Evolutionary conservation across 2,888 invertebrate species (phyloP).

Genomic region (Drosophila atripex): DNA sequence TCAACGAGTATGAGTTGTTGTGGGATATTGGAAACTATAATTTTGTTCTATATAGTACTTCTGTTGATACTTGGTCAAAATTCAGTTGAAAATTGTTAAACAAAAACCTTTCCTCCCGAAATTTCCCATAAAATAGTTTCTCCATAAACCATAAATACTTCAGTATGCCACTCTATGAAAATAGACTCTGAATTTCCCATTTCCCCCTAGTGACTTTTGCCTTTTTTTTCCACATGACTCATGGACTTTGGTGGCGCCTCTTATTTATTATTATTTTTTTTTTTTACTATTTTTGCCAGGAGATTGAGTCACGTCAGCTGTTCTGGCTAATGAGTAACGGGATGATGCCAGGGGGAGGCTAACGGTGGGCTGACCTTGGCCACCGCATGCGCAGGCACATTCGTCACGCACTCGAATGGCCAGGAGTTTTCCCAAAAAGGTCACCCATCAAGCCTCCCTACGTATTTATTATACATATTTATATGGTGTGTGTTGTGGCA

Average conservation of each 20-base stretch:
- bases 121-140: too few relatives aligned
- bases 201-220: background rate
- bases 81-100: too few relatives aligned
- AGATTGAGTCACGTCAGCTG: slow-evolving; percentile 44
- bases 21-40: too few relatives aligned
- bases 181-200: background rate
- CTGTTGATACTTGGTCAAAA: too few relatives aligned
- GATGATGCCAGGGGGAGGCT: too few relatives aligned
- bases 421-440: slow-evolving; percentile 35
- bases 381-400: slow-evolving; percentile 70
- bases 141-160: too few relatives aligned
- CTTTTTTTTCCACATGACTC: slow-evolving; percentile 10
- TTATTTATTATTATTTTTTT: background rate
- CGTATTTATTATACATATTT: too few relatives aligned
- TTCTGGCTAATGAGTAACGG: slow-evolving; percentile 16
- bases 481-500: slow-evolving; percentile 14
- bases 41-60: too few relatives aligned
- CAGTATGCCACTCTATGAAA: too few relatives aligned
- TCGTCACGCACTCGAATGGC: slow-evolving; percentile 31
- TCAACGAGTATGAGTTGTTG: too few relatives aligned
- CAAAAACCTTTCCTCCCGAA: too few relatives aligned
- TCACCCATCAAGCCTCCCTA: slow-evolving; percentile 17
- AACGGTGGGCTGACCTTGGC: slow-evolving; percentile 60
- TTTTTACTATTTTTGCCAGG: slow-evolving; percentile 4
- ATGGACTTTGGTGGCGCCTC: slow-evolving; percentile 24